phyloP scores from a whole-genome alignment of 2,113 vertebrate genomes.

The Trematocara macrostoma region DNA sequence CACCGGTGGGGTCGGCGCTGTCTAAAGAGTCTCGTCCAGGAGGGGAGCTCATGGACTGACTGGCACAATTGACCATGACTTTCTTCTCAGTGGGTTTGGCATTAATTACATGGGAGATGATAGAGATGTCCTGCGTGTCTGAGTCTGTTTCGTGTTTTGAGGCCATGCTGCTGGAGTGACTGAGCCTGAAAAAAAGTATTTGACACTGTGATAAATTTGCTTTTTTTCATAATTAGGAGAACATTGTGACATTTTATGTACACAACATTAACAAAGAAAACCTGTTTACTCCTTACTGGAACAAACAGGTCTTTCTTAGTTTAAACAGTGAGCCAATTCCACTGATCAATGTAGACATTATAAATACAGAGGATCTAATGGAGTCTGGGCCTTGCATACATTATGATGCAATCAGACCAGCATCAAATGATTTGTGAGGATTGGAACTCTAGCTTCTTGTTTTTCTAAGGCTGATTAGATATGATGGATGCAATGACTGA shows the following conservation, averaged over 20 bases:
- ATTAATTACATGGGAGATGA: slow-evolving; percentile 76
- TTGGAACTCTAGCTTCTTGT: background rate
- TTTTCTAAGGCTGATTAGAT: background rate
- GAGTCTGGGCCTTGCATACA: background rate
- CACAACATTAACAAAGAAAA: background rate
- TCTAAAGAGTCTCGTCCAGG: slow-evolving; percentile 75
- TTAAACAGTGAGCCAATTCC: background rate
- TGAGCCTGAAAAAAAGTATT: slow-evolving; percentile 74
- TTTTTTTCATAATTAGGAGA: background rate
- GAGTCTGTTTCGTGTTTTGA: slow-evolving; percentile 93
- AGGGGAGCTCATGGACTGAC: slow-evolving; percentile 82
- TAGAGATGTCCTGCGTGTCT: slow-evolving; percentile 84
- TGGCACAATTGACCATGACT: slow-evolving; percentile 73
- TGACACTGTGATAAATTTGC: background rate
- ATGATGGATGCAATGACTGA: background rate
- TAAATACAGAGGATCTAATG: background rate
- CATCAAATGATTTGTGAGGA: background rate
- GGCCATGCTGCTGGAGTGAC: slow-evolving; percentile 90
- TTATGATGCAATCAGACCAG: background rate
- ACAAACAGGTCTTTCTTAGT: background rate
- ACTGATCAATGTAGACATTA: background rate
- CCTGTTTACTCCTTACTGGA: background rate
- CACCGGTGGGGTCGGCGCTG: slow-evolving; percentile 71
- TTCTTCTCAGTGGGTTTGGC: slow-evolving; percentile 84
- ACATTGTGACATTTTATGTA: background rate